Evolutionary conservation across 2,797 vertebrate genomes (phyloP).

Genomic region (Anisognathus igniventris): DNA sequence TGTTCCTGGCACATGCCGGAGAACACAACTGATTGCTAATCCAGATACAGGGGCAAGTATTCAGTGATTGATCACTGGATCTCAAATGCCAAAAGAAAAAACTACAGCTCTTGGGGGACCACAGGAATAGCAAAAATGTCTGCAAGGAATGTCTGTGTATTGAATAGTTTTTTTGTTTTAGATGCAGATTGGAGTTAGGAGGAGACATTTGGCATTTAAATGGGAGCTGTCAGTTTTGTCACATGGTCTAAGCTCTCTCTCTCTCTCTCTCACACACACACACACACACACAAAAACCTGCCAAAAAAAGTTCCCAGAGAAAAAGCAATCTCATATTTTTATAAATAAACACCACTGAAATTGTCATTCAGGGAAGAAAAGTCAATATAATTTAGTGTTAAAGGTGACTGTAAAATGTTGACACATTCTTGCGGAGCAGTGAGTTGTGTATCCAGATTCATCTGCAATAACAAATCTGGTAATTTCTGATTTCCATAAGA

Average conservation of each 20-base stretch:
- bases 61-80: not conserved
- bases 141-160: conserved; percentile 12
- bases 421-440: not conserved
- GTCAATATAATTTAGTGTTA: not conserved
- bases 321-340: not conserved
- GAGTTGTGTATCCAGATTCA: not conserved
- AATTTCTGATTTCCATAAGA: not conserved
- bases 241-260: not conserved
- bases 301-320: not conserved
- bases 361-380: not conserved
- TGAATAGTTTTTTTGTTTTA: not conserved
- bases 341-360: not conserved
- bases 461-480: not conserved
- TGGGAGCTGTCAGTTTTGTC: not conserved
- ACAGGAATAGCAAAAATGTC: not conserved
- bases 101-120: not conserved
- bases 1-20: not conserved
- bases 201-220: conserved; percentile 28
- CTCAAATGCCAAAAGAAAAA: not conserved
- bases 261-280: no score
- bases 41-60: not conserved
- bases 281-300: not conserved
- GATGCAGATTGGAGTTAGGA: not conserved
- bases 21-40: conserved; percentile 28
- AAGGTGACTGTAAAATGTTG: not conserved